phyloP scores from a whole-genome alignment of 2,888 invertebrate species.

The Anthophora plumipes region DNA sequence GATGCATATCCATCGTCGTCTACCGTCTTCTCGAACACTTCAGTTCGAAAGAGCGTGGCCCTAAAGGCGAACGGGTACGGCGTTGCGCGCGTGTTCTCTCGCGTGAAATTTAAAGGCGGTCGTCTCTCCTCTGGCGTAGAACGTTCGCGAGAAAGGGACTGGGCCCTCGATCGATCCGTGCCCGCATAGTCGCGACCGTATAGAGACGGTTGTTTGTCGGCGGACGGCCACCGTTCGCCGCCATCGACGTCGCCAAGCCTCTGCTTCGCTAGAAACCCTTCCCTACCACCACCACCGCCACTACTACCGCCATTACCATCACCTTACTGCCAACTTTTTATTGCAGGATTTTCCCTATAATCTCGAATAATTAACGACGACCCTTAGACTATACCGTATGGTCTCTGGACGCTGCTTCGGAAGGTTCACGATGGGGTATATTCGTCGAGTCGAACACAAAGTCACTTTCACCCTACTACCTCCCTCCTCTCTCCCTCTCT shows the following conservation, averaged over 20 bases:
- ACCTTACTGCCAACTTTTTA: constrained; percentile 70
- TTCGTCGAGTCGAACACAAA: too few relatives aligned
- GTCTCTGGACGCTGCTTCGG: too few relatives aligned
- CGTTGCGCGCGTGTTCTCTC: constrained; percentile 57
- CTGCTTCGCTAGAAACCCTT: too few relatives aligned
- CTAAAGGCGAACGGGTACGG: constrained; percentile 42
- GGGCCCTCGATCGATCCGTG: constrained; percentile 77
- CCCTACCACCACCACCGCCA: too few relatives aligned
- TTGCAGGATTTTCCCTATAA: constrained; percentile 77
- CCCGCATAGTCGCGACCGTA: constrained; percentile 73
- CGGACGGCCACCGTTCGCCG: constrained; percentile 32
- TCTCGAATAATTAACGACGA: constrained; percentile 79
- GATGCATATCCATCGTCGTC: too few relatives aligned
- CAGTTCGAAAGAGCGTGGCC: constrained; percentile 41
- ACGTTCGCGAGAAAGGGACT: constrained; percentile 67
- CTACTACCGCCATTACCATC: neutral
- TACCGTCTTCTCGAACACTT: too few relatives aligned
- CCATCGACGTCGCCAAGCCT: constrained; percentile 15
- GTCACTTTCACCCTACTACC: too few relatives aligned
- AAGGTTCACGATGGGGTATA: too few relatives aligned
- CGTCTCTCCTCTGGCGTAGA: constrained; percentile 52
- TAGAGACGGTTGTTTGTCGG: constrained; percentile 65
- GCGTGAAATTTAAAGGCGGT: constrained; percentile 74
- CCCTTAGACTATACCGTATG: constrained; percentile 19
- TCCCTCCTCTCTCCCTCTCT: too few relatives aligned